These are phyloP conservation scores for Belonocnema kinseyi DNA, from an alignment of 1,140 invertebrate genomes.

Conservation along the genomic window DNA sequence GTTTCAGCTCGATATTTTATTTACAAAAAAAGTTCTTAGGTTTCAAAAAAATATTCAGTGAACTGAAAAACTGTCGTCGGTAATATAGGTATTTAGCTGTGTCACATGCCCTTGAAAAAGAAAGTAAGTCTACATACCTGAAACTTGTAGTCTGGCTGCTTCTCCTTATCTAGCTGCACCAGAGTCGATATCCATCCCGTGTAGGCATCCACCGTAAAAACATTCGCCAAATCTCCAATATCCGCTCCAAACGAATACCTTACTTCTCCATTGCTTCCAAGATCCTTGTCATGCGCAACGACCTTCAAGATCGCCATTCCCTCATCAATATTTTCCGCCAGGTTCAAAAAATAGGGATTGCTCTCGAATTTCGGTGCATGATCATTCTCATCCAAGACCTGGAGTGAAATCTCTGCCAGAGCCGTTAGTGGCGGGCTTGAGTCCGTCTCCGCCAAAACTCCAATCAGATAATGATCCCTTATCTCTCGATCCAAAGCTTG, in stretches of 20 bases:
- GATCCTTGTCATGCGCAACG: slow-evolving; percentile 87
- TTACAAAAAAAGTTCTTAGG: no score
- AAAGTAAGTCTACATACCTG: slow-evolving; percentile 65
- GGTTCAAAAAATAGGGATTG: slow-evolving; percentile 83
- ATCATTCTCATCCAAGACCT: slow-evolving; percentile 94
- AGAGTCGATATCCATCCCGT: slow-evolving; percentile 90
- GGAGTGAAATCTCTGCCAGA: slow-evolving; percentile 85
- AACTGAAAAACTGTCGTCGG: no score
- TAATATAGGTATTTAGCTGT: no score
- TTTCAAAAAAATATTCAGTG: no score
- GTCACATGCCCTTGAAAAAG: no score
- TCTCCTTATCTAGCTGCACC: slow-evolving; percentile 87
- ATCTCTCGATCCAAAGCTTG: slow-evolving; percentile 87
- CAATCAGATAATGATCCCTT: slow-evolving; percentile 84
- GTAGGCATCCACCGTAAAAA: slow-evolving; percentile 89
- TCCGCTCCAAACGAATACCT: slow-evolving; percentile 83
- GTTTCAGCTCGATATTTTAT: no score
- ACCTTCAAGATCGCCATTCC: slow-evolving; percentile 87
- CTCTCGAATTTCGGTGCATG: slow-evolving; percentile 92
- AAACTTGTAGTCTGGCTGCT: slow-evolving; percentile 84
- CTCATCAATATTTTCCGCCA: slow-evolving; percentile 90
- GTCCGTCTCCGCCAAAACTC: slow-evolving; percentile 87
- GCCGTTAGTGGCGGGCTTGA: slow-evolving; percentile 84
- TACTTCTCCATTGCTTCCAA: slow-evolving; percentile 90
- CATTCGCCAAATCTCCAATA: slow-evolving; percentile 79